Evolutionary conservation across 92 coral and sea anemone genomes (phyloP).

Genomic region (Palythoa heliodiscus): DNA sequence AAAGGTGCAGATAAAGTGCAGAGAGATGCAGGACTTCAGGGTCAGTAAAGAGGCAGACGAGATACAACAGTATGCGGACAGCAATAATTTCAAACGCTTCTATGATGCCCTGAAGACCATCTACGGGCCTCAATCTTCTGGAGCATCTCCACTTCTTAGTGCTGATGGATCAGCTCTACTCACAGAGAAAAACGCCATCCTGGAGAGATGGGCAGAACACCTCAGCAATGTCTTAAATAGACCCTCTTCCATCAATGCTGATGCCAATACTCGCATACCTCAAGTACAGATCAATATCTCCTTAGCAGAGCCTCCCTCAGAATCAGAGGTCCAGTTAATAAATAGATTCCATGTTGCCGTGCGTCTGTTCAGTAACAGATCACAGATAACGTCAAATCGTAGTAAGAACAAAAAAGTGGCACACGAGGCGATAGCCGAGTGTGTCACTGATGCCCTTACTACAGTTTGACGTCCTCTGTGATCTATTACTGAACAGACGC

Average conservation of each 20-base stretch:
- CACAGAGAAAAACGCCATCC: constrained; percentile 19
- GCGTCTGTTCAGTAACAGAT: no score
- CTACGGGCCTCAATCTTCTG: constrained; percentile 23
- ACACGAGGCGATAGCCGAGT: no score
- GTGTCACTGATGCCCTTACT: no score
- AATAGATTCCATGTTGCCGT: no score
- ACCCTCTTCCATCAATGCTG: constrained; percentile 38
- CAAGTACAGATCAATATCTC: not conserved
- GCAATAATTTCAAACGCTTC: constrained; percentile 22
- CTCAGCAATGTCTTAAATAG: constrained; percentile 33
- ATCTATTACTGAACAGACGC: no score
- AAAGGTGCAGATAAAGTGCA: not conserved
- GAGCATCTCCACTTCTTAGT: constrained; percentile 25
- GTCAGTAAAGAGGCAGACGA: not conserved
- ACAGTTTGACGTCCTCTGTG: no score
- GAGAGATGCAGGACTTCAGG: not conserved
- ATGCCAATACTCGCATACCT: not conserved
- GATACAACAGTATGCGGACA: not conserved
- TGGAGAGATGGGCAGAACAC: constrained; percentile 46
- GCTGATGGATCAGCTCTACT: constrained; percentile 29
- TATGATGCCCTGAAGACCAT: constrained; percentile 10
- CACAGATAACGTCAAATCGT: no score
- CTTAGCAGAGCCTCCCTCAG: not conserved
- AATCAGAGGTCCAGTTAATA: not conserved
- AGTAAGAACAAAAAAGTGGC: no score